Conservation (phyloP, 2,113 vertebrate genomes). For the Otolemur garnettii region DNA sequence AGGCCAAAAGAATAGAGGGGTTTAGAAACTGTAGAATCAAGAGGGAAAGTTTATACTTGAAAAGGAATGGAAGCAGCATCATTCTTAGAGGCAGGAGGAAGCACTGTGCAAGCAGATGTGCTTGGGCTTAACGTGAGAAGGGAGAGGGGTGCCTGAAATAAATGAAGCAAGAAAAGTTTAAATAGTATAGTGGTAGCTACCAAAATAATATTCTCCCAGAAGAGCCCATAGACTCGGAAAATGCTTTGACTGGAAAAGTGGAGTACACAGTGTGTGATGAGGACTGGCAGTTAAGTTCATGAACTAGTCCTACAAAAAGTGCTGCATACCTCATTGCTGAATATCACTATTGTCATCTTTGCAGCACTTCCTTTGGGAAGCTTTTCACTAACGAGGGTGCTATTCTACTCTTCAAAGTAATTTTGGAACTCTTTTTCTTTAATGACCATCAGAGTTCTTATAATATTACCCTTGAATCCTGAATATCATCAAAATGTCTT, state of each 20-base stretch:
- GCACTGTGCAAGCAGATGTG: rapidly evolving
- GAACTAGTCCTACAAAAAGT: too few species aligned
- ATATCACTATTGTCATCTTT: too few species aligned
- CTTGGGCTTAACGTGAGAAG: neutral
- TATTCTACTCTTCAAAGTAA: too few species aligned
- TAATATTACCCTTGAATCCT: too few species aligned
- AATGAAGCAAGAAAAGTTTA: neutral
- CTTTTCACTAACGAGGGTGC: too few species aligned
- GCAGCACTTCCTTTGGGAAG: too few species aligned
- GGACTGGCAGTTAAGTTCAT: too few species aligned
- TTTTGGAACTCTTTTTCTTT: too few species aligned
- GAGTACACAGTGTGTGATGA: neutral
- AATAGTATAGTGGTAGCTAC: neutral
- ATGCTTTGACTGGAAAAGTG: neutral
- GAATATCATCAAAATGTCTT: too few species aligned
- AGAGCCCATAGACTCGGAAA: neutral
- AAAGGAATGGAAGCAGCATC: neutral
- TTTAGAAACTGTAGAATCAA: neutral
- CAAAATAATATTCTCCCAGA: neutral
- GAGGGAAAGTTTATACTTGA: neutral
- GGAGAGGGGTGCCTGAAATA: neutral
- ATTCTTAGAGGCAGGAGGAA: neutral
- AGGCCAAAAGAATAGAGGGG: neutral
- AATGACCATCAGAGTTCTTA: too few species aligned
- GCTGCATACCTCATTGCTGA: too few species aligned